Conservation (phyloP, 2,888 invertebrate genomes). For the Achlya flavicornis region DNA sequence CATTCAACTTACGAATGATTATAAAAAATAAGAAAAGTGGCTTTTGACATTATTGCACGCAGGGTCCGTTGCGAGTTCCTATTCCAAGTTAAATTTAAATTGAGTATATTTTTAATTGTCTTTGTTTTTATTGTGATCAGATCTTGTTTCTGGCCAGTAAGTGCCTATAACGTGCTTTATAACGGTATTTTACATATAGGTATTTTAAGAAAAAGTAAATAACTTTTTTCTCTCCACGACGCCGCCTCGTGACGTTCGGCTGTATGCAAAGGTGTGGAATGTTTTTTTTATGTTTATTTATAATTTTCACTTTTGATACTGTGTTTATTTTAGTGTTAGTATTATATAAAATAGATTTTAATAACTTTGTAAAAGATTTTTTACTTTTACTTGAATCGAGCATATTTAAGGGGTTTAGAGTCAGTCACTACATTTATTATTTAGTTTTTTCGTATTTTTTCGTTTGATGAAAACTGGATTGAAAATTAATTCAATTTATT, state of each 20-base stretch:
- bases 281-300: background rate
- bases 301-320: background rate
- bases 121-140: background rate
- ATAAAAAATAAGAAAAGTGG: slow-evolving; percentile 23
- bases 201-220: background rate
- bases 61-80: background rate
- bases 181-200: slow-evolving; percentile 7
- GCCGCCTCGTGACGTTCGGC: no score
- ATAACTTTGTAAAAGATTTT: no score
- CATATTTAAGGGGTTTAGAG: no score
- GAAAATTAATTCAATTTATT: no score
- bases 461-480: no score
- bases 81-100: background rate
- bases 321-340: background rate
- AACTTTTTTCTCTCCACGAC: background rate
- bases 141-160: background rate
- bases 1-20: slow-evolving; percentile 60
- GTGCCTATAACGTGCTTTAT: background rate
- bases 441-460: no score
- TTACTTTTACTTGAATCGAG: no score
- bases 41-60: background rate
- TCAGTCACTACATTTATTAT: no score
- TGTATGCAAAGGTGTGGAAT: background rate
- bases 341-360: background rate
- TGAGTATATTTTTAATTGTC: background rate